A percentile compares a stretch with the other conserved stretches of the same genome.
Evolutionary conservation across 2,797 vertebrate species (phyloP).

Genomic region (Microctenopoma stevenorrisi): DNA sequence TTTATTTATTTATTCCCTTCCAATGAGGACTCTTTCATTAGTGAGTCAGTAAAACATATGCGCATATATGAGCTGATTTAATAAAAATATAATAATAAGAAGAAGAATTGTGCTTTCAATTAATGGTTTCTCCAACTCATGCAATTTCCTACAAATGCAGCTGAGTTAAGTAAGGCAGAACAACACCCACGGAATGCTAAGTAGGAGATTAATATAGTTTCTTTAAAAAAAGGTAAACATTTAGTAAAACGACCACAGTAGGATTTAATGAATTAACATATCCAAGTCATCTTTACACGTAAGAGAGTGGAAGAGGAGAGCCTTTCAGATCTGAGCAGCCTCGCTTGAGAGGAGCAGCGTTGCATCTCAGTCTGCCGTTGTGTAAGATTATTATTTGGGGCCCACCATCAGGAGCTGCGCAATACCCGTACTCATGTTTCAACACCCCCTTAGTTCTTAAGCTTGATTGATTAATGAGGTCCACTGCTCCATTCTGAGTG

Average conservation of each 20-base stretch:
- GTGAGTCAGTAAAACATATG: background rate
- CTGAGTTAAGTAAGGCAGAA: conserved; percentile 12
- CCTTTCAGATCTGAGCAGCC: conserved; percentile 26
- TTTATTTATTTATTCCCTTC: background rate
- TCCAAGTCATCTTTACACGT: conserved; percentile 16
- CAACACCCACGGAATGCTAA: conserved; percentile 27
- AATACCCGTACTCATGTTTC: conserved; percentile 56
- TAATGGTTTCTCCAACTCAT: conserved; percentile 19
- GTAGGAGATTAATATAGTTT: background rate
- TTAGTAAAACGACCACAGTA: conserved; percentile 5
- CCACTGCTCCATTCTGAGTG: conserved; percentile 48
- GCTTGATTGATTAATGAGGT: conserved; percentile 78
- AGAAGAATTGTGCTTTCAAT: conserved; percentile 17
- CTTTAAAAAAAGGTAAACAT: background rate
- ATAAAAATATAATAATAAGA: background rate
- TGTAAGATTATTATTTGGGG: conserved; percentile 71
- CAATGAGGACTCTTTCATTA: background rate
- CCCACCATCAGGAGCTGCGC: conserved; percentile 45
- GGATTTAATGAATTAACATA: conserved; percentile 30
- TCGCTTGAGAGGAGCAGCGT: conserved; percentile 36
- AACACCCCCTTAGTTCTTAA: conserved; percentile 71
- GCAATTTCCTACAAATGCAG: conserved; percentile 15
- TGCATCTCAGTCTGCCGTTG: conserved; percentile 30
- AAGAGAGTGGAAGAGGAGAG: conserved; percentile 26
- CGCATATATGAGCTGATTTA: conserved; percentile 2